Base-by-base conservation (phyloP, 2,888 invertebrate species). In the Dyspetes luteomarginatus region DNA sequence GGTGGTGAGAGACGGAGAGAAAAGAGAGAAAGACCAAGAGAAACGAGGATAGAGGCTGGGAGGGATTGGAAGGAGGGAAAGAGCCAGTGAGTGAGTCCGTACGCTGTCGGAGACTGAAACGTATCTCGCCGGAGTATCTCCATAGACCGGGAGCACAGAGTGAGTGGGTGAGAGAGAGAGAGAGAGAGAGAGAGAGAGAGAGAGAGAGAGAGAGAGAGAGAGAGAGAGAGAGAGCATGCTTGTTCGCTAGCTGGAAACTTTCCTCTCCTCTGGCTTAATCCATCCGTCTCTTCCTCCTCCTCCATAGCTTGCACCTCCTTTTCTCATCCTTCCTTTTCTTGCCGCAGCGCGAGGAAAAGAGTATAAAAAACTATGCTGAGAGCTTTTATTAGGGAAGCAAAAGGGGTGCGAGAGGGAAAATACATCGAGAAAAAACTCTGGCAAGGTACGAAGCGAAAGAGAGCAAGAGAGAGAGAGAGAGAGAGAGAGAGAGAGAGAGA, bases 41-140 rank as follows among this genome's bases (percentile, higher is more conserved):
- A 22, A 65, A 50, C 19, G 52, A 22, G 26, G 36, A 69, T 50
- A 65, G 58, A 67, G 43, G 30, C 60, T 36, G 22, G 71, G 30
- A 71, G 56, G 5, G 45, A 15, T n/a, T 7, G 45, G 69, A 28
- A 69, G 55, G 56, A 69, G 69, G n/a, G n/a, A n/a, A n/a, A n/a
- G 58, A 65, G 64, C 75, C 19, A 71, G 74, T n/a, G 71, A 76
- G 80, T 71, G 72, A 78, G 78, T 67, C 64, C 68, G 64, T 73
- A 79, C 69, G 65, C 65, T 56, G 74, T 55, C 48, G 65, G 78
- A 43, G 78, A 87, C 87, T 92, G 89, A 92, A 92, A 88, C 91
- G 90, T 92, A 92, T 92, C 92, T 91, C 85, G 72, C 60, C 84
- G 84, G 87, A 89, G 89, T 91, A 92, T 92, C 92, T 91, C 89